Base-by-base conservation (phyloP, 1,140 invertebrate genomes). In the Plodia interpunctella region DNA sequence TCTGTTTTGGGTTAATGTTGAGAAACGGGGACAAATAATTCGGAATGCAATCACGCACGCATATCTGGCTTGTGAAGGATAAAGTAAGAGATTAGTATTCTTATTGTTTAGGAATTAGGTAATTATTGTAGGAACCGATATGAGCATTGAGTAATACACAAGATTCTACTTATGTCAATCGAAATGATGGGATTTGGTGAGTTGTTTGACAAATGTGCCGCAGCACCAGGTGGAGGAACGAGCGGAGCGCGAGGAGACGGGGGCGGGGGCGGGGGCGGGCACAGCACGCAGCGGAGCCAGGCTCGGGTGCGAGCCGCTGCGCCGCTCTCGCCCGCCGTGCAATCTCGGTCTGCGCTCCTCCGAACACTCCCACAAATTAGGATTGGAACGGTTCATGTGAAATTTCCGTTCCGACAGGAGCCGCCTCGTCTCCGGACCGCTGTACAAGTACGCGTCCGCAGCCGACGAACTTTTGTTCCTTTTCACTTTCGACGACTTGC, bases 161-260 rank as follows among this genome's bases (percentile, higher is more conserved):
- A 63, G 2, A 25, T 55, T 59, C 67, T 72, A 72, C 76, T 76
- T 79, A 53, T 80, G 90, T 90, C 87, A 91, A 76, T 92, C 92
- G 68, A 92, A 90, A 80, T 93, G 92, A 62, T 92, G 92, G 6
- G 92, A 91, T 75, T 92, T 92, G 57, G 90, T 90, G 64, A 92
- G 81, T 62, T 92, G 92, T 69, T 91, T 90, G 61, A 92, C 91
- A 75, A 93, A 92, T 21, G 91, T 90, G 59, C 91, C 92, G 72
- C 92, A 93, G 72, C 92, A 93, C 92, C 92, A 92, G 6, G 91
- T 92, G 59, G 91, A 92, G 52, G 92, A 92, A 52, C 92, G 83
- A 18, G 90, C 84, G 18, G 90, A 89, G 68, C 91, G 91, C 25
- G 76, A 35, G 58, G 70, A 54, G 49, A 66, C 56, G 65, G 71